Evolutionary conservation across 1,140 invertebrate genomes (phyloP), one percentile per base, ranked within the genome.

Genomic region (Marisa cornuarietis): DNA sequence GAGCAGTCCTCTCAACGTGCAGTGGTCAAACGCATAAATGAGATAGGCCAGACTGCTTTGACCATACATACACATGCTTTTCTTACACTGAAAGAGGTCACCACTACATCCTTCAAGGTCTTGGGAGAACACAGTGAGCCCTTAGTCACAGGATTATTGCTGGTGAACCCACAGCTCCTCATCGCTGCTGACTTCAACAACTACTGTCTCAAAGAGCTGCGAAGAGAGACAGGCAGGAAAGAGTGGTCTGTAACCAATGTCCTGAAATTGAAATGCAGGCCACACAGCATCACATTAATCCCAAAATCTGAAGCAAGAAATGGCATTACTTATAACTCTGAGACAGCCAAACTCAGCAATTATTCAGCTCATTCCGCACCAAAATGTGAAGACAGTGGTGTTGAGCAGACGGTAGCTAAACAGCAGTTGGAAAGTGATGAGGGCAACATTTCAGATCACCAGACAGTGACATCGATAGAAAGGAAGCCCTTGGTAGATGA

Each of bases 121-220:
- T 63, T 51, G 24, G 14, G 24, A 11, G 76, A 77, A 42, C 49
- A 51, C 10, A 31, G 10, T 13, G 65, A 77, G 24, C 76, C 76
- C 6, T 51, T 68, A 51, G 51, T 77, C 54, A 77, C 76, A 4
- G 31, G 42, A 51, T 65, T 77, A 65, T 14, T 54, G 18, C 24
- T 52, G 8, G 63, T 77, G 65, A 68, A 63, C 51, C 42, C 65
- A 20, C 42, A 62, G 20, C 24, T 49, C 9, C 65, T 77, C 6
- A 20, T 77, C 8, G 76, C 76, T 54, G 65, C 76, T 13, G 76
- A 77, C 65, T 77, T 77, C 63, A 77, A 77, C 76, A 77, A 77
- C 63, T 26, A 51, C 76, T 68, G 76, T 63, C 76, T 77, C 49
- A 77, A 77, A 16, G 63, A 52, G 1, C 24, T 77, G 16, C 62